Evolutionary conservation across 2,888 invertebrate species (phyloP), one percentile per base, ranked within the genome.

Genomic region (Mesoligia furuncula): DNA sequence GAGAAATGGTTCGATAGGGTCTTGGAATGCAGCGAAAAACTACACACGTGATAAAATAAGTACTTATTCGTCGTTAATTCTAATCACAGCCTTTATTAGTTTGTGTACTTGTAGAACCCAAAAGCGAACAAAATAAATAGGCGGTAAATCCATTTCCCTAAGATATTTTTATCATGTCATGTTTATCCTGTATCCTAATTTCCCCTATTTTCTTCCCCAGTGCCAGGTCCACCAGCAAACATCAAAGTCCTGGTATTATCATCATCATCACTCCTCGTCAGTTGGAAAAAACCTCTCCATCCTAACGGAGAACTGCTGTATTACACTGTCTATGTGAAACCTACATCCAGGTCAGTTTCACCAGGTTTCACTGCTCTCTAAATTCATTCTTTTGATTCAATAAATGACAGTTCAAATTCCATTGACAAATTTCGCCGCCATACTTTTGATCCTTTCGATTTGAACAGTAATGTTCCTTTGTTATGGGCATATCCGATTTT

Each of bases 181-280:
- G 3, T 31, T n/a, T n/a, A n/a, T n/a, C n/a, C n/a, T n/a, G n/a
- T n/a, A 27, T 42, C 3, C 8, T 13, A 15, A n/a, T 57, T 17
- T n/a, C 11, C 17, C 9, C 8, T 36, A 11, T 36, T 0, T 7
- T 42, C 36, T 88, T 86, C 5, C 20, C 1, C 90, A 98, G 99
- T 98, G 81, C 99, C 99, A 5, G 98, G 98, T 68, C 97, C 98
- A 48, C 99, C 99, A 48, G 98, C 98, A 15, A 98, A 98, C 86
- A 98, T 99, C 86, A 99, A 99, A 95, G 98, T 98, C 0, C 96
- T 98, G 57, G 98, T 98, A 1, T 94, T 98, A 84, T 98, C 99
- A 48, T 97, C 98, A 39, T 98, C 98, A 89, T 98, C 98, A 71
- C 98, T 99, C 85, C 97, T 99, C 84, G 98, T 99, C 80, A 98